These are phyloP conservation scores for Lutraria rhynchaena DNA, from an alignment of 1,140 invertebrate species.

Conservation along the genomic window DNA sequence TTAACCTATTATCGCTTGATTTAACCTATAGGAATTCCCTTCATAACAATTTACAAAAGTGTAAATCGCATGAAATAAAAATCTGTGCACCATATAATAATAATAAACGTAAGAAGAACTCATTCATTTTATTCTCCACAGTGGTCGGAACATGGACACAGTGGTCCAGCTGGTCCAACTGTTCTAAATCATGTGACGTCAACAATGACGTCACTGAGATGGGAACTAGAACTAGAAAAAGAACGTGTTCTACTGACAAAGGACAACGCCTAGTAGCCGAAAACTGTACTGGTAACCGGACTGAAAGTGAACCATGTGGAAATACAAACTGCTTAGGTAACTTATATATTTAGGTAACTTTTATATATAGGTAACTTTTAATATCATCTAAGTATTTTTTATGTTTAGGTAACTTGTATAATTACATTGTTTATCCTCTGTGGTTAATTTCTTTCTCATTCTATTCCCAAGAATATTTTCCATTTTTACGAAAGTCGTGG, in stretches of 20 bases:
- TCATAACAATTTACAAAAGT: neutral
- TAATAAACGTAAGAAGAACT: no score
- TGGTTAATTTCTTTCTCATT: no score
- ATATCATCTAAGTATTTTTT: neutral
- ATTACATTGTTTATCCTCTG: neutral
- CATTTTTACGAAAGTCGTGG: no score
- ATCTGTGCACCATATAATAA: no score
- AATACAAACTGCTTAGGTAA: neutral
- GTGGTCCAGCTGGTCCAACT: conserved; percentile 28
- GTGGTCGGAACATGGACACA: conserved; percentile 39
- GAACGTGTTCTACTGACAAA: conserved; percentile 29
- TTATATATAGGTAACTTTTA: no score
- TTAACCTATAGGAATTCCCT: neutral
- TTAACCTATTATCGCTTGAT: neutral
- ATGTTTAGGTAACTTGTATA: neutral
- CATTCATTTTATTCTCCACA: neutral
- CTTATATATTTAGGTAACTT: no score
- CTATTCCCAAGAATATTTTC: no score
- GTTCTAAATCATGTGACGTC: conserved; percentile 1
- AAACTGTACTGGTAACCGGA: conserved; percentile 33
- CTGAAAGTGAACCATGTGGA: conserved; percentile 12
- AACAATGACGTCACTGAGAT: neutral
- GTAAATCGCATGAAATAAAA: no score
- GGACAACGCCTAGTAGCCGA: conserved; percentile 7
- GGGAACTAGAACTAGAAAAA: conserved; percentile 13